Conservation (phyloP, 2,888 invertebrate species). For the Lasioglossum figueresi region DNA sequence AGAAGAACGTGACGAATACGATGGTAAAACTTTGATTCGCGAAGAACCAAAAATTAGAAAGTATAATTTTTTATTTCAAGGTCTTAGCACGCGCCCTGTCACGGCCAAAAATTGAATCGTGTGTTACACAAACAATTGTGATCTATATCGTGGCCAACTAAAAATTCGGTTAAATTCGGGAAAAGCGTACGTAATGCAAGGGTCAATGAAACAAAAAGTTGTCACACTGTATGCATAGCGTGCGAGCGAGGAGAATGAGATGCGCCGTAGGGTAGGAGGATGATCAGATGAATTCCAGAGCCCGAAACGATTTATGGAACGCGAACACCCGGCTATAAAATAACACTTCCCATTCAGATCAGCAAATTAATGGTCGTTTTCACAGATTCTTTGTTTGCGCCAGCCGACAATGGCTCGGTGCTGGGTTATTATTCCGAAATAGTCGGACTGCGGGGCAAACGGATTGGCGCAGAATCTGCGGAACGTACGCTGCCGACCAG, state of each 20-base stretch:
- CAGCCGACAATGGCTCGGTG: conserved; percentile 72
- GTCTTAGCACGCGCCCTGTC: too few species aligned
- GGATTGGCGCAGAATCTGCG: conserved; percentile 45
- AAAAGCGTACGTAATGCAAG: neutral
- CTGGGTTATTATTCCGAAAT: conserved; percentile 78
- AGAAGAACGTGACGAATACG: too few species aligned
- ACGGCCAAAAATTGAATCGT: too few species aligned
- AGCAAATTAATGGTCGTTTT: conserved; percentile 81
- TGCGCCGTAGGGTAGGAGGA: conserved; percentile 32
- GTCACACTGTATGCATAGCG: neutral
- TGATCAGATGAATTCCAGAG: conserved; percentile 67
- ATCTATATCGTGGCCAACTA: too few species aligned
- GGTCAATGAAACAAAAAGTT: neutral
- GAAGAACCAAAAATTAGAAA: too few species aligned
- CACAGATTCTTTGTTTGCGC: conserved; percentile 80
- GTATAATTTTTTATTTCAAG: too few species aligned
- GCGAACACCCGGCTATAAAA: conserved; percentile 80
- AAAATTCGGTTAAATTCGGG: neutral
- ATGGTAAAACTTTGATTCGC: too few species aligned
- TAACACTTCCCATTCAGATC: conserved; percentile 82
- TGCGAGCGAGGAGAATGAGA: neutral
- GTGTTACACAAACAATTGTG: too few species aligned
- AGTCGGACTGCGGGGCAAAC: conserved; percentile 52
- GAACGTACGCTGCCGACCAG: conserved; percentile 14
- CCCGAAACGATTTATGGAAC: conserved; percentile 76